Conservation (phyloP, 92 coral and sea anemone genomes). For the Meandrina meandrites region DNA sequence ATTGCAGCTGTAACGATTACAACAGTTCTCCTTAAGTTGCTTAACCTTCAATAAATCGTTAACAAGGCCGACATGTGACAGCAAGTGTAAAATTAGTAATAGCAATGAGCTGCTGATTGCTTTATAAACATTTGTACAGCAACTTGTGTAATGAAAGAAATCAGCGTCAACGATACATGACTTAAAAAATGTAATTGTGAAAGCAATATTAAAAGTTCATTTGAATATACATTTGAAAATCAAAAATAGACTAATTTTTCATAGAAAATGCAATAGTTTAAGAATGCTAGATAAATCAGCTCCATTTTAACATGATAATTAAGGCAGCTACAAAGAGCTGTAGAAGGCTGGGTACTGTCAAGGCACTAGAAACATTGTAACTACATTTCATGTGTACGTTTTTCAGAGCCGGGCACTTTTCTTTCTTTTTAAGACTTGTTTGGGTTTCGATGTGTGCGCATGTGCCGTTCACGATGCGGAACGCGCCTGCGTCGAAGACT, state of each 20-base stretch:
- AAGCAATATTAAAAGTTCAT: not conserved
- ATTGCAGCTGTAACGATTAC: too few relatives aligned
- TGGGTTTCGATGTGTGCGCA: conserved; percentile 92
- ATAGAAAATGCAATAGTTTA: not conserved
- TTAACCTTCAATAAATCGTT: too few relatives aligned
- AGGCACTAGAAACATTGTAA: conserved; percentile 60
- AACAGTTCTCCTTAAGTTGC: too few relatives aligned
- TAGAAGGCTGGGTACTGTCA: not conserved
- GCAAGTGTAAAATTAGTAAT: not conserved
- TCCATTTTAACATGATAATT: not conserved
- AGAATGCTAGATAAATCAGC: not conserved
- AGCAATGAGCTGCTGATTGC: not conserved
- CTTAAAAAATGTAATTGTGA: not conserved
- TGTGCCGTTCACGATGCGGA: conserved; percentile 97
- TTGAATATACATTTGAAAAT: not conserved
- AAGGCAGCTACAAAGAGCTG: not conserved
- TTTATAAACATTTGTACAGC: not conserved
- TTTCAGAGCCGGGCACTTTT: conserved; percentile 88
- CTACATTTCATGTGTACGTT: conserved; percentile 81
- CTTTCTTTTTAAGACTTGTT: conserved; percentile 62
- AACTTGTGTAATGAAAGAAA: not conserved
- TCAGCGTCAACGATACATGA: not conserved
- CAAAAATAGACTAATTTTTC: not conserved
- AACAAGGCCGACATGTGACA: too few relatives aligned
- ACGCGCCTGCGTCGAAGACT: conserved; percentile 97